A percentile compares a stretch with the other conserved stretches of the same genome.
phyloP scores from a whole-genome alignment of 1,140 invertebrate species.

The Paracyclopina nana region DNA sequence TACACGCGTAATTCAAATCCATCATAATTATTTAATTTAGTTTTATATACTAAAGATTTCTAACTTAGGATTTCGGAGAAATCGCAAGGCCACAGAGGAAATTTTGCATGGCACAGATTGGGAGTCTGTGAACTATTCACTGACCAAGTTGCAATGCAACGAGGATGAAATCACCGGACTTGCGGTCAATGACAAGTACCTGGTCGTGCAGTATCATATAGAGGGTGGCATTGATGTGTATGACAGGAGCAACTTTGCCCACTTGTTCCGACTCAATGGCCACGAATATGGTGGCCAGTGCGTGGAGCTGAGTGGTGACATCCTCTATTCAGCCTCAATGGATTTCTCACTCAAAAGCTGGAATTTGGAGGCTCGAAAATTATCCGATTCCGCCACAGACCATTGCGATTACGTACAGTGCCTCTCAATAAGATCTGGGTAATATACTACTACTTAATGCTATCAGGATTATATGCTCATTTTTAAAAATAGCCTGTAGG shows the following conservation, averaged over 20 bases:
- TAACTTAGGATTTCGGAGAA: too few species aligned
- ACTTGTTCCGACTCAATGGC: background rate
- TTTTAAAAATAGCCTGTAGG: too few species aligned
- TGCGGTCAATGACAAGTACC: constrained; percentile 7
- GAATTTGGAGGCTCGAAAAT: constrained; percentile 4
- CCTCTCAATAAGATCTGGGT: background rate
- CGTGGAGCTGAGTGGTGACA: background rate
- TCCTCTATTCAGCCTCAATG: constrained; percentile 8
- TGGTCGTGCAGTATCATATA: constrained; percentile 10
- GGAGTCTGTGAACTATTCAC: constrained; percentile 13
- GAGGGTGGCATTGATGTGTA: constrained; percentile 13
- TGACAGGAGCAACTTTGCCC: background rate
- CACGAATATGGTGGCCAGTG: constrained; percentile 3
- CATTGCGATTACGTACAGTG: background rate
- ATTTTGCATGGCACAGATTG: constrained; percentile 13
- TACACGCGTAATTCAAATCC: too few species aligned
- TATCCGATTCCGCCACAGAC: too few species aligned
- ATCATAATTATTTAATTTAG: too few species aligned
- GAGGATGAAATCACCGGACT: constrained; percentile 15
- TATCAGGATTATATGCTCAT: too few species aligned
- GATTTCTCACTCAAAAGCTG: constrained; percentile 1
- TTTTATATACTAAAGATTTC: too few species aligned
- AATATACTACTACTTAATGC: too few species aligned
- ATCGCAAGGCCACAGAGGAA: too few species aligned
- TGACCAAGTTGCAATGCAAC: constrained; percentile 8